Evolutionary conservation across 2,888 invertebrate genomes (phyloP), one percentile per base, ranked within the genome.

Genomic region (Lasioglossum calceatum): DNA sequence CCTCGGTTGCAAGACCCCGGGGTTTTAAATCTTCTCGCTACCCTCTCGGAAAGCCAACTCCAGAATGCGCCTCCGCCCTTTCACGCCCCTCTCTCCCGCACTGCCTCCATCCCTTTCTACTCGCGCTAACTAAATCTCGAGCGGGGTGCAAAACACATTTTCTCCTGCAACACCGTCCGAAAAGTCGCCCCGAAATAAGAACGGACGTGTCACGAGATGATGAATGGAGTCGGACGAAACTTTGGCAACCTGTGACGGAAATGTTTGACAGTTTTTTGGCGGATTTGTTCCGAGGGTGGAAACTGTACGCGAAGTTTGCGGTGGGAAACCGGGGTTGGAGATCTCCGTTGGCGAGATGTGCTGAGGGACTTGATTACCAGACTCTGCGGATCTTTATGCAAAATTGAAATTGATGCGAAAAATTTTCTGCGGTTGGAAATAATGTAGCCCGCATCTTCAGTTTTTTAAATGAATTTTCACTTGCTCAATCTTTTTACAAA

Each of bases 11-110:
- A 64, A 27, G 61, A 64, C 32, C 61, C 61, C 27, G 61, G 61
- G 61, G 61, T 64, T 64, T 64, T 64, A 64, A 64, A 64, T 64
- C 61, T 64, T 64, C 61, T 64, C 61, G 27, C 27, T 64, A 64
- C 61, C 61, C 27, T 64, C 61, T n/a, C 61, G 61, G 32, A 64
- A 64, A 64, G 61, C 27, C 32, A 27, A 64, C 61, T 64, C 61
- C 16, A 27, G 61, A 27, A 64, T 32, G 16, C 61, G 16, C 61
- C n/a, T n/a, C 61, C 61, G 54, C 23, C 54, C 54, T 23, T 23
- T 44, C 1, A 8, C 54, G 23, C 58, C 27, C 4, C 27, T 4
- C 27, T 8, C 10, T 4, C 27, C 27, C 27, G 4, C 27, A 1
- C 12, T 14, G 4, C 5, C 14, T 8, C 36, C 36, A 4, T 7